A percentile compares a stretch with the other conserved stretches of the same genome.
phyloP scores from a whole-genome alignment of 2,797 vertebrate species.

The Pitangus sulphuratus region DNA sequence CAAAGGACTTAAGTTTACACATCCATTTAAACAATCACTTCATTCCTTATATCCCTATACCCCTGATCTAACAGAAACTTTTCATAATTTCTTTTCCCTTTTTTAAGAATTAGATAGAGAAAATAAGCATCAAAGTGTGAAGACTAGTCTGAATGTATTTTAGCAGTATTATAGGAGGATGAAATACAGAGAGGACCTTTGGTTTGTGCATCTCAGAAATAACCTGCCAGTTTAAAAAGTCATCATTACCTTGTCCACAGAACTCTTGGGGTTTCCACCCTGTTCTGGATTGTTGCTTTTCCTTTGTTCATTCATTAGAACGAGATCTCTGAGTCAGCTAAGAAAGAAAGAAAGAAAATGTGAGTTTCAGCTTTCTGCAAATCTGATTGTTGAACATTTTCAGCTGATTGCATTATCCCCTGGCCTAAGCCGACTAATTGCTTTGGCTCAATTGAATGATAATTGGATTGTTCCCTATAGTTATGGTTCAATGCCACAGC shows the following conservation, averaged over 20 bases:
- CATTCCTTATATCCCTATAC: background rate
- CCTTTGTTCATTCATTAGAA: background rate
- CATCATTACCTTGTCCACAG: background rate
- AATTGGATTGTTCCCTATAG: conserved; percentile 43
- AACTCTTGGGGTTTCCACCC: background rate
- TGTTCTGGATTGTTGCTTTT: background rate
- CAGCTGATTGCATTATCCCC: conserved; percentile 42
- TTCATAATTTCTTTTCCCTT: background rate
- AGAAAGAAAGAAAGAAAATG: background rate
- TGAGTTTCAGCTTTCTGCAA: conserved; percentile 8
- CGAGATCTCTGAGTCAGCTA: background rate
- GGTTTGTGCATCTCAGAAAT: background rate
- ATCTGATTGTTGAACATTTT: conserved; percentile 17
- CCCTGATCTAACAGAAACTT: background rate
- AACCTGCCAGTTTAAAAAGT: background rate
- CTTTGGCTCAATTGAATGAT: conserved; percentile 48
- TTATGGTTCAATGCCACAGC: conserved; percentile 28
- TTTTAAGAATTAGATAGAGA: background rate
- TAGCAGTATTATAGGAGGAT: background rate
- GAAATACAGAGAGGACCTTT: background rate
- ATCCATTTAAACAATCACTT: background rate
- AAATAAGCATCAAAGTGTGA: background rate
- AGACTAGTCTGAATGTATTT: background rate
- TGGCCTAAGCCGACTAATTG: conserved; percentile 54
- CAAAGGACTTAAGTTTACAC: background rate